Percentiles rank a stretch among this genome's conserved stretches.
Evolutionary conservation across 2,888 invertebrate genomes (phyloP).

Genomic region (Gari tellinella): DNA sequence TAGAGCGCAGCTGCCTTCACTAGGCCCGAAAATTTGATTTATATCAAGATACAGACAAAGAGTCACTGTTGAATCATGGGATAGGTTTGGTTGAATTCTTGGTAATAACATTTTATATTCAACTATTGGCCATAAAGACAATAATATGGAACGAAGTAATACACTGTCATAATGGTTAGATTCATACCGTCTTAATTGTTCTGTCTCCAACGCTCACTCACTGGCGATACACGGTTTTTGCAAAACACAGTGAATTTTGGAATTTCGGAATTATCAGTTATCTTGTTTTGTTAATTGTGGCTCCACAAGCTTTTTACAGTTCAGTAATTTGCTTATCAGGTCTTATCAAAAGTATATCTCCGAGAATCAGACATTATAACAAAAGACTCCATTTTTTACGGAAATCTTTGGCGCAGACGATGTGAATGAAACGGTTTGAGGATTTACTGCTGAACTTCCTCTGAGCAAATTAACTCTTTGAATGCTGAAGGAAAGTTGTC

Average conservation of each 20-base stretch:
- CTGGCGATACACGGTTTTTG: too few relatives aligned
- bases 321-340: constrained; percentile 35
- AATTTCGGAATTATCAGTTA: constrained; percentile 27
- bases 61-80: constrained; percentile 19
- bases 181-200: too few relatives aligned
- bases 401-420: too few relatives aligned
- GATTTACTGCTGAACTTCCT: too few relatives aligned
- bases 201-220: too few relatives aligned
- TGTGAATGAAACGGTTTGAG: too few relatives aligned
- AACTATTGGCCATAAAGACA: too few relatives aligned
- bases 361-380: constrained; percentile 2
- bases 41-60: constrained; percentile 37
- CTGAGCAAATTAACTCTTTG: too few relatives aligned
- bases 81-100: constrained; percentile 16
- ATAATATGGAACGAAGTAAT: too few relatives aligned
- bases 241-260: neutral
- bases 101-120: constrained; percentile 10
- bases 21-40: constrained; percentile 10
- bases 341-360: constrained; percentile 33
- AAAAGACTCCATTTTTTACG: constrained; percentile 1
- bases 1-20: too few relatives aligned
- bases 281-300: constrained; percentile 40
- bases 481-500: too few relatives aligned
- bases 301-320: constrained; percentile 35
- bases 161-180: too few relatives aligned